These are phyloP conservation scores for Temnothorax rugatulus DNA, from an alignment of 2,888 invertebrate species.

Conservation along the genomic window DNA sequence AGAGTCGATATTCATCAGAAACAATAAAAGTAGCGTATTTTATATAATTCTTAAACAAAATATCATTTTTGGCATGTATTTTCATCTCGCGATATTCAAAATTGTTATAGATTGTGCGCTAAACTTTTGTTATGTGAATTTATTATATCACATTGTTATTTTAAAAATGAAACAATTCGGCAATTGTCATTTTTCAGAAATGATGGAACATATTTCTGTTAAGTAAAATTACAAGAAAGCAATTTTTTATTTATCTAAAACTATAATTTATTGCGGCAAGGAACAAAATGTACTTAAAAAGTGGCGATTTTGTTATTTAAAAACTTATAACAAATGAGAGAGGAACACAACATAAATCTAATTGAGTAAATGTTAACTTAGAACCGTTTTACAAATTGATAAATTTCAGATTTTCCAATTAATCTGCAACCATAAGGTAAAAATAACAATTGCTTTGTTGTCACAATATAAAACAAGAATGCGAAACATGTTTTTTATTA, in stretches of 20 bases:
- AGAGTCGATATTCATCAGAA: constrained; percentile 16
- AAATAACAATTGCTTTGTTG: constrained; percentile 3
- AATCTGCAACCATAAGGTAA: background rate
- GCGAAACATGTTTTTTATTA: background rate
- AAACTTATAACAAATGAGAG: background rate
- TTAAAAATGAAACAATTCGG: background rate
- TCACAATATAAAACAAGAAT: constrained; percentile 5
- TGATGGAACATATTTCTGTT: background rate
- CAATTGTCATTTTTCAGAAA: background rate
- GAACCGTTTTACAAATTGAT: background rate
- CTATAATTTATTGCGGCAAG: background rate
- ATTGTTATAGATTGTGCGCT: constrained; percentile 17
- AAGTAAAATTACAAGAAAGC: background rate
- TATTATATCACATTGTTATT: background rate
- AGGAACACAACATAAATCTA: background rate
- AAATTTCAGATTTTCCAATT: background rate
- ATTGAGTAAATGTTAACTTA: constrained; percentile 12
- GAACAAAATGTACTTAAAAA: background rate
- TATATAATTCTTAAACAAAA: constrained; percentile 18
- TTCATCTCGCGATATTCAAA: background rate
- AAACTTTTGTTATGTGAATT: background rate
- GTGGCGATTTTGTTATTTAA: background rate
- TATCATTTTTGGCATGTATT: constrained; percentile 1
- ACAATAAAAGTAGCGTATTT: constrained; percentile 9
- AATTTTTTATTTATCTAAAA: background rate